Evolutionary conservation across 2,113 vertebrate genomes (phyloP).

Genomic region (Porphyrio hochstetteri): DNA sequence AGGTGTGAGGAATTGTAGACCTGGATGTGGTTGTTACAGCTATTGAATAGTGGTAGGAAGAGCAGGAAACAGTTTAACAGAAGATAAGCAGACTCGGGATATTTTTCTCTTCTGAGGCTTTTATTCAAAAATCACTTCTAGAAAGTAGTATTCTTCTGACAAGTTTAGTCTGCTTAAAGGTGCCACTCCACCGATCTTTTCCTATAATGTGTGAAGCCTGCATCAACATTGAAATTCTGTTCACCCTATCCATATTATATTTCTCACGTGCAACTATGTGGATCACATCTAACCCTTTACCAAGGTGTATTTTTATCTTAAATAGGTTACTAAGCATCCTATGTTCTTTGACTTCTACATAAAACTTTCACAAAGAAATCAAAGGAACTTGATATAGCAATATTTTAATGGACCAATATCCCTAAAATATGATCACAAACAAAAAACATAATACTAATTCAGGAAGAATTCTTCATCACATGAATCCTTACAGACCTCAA

Average conservation of each 20-base stretch:
- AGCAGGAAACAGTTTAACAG: neutral
- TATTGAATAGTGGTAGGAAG: neutral
- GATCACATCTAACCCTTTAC: neutral
- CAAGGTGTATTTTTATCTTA: neutral
- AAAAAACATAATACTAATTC: neutral
- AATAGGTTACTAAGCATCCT: neutral
- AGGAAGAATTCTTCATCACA: neutral
- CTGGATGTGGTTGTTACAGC: neutral
- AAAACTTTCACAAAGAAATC: neutral
- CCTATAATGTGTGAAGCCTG: neutral
- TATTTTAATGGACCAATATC: neutral
- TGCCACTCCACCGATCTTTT: neutral
- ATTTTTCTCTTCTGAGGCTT: neutral
- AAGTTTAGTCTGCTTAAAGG: neutral
- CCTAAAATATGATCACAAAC: neutral
- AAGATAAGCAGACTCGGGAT: neutral
- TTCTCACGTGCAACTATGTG: neutral
- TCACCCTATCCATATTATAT: neutral
- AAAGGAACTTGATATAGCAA: neutral
- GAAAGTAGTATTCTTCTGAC: neutral
- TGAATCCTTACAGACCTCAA: constrained; percentile 35
- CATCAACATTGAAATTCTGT: neutral
- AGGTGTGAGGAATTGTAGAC: neutral
- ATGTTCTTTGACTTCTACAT: neutral
- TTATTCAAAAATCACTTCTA: neutral